These are phyloP conservation scores for Megalopta genalis DNA, from an alignment of 1,140 invertebrate species.

Conservation along the genomic window DNA sequence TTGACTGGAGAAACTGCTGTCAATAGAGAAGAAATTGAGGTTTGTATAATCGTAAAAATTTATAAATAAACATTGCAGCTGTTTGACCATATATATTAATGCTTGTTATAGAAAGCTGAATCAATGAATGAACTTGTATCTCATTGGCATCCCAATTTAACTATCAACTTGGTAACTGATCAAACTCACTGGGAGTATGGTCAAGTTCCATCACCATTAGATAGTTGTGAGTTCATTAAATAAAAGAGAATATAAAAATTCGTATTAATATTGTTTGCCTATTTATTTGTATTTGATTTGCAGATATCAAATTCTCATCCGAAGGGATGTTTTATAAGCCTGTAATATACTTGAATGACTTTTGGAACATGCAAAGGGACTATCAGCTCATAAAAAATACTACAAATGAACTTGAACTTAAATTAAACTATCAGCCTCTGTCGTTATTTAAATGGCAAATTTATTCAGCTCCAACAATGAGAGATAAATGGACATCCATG, in stretches of 20 bases:
- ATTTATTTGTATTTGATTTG: conserved; percentile 50
- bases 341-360: conserved; percentile 97
- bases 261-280: conserved; percentile 12
- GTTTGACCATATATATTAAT: conserved; percentile 8
- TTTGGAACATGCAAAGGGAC: conserved; percentile 98
- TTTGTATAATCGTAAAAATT: conserved; percentile 47
- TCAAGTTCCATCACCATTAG: conserved; percentile 92
- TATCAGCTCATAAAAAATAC: conserved; percentile 97
- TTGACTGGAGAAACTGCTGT: conserved; percentile 87
- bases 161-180: conserved; percentile 96
- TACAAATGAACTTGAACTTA: conserved; percentile 85
- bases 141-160: conserved; percentile 99
- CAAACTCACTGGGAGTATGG: conserved; percentile 96
- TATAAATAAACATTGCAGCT: too few species aligned
- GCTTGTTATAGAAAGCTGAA: conserved; percentile 85
- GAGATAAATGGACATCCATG: conserved; percentile 85
- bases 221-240: conserved; percentile 86
- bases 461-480: conserved; percentile 96
- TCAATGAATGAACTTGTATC: conserved; percentile 92
- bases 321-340: conserved; percentile 93
- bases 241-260: conserved; percentile 9
- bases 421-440: conserved; percentile 95
- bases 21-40: conserved; percentile 85
- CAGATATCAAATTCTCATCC: conserved; percentile 93
- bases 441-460: conserved; percentile 99